A percentile compares a stretch with the other conserved stretches of the same genome.
Conservation (phyloP, 2,113 vertebrate genomes). For the Mormyrus lacerda region DNA sequence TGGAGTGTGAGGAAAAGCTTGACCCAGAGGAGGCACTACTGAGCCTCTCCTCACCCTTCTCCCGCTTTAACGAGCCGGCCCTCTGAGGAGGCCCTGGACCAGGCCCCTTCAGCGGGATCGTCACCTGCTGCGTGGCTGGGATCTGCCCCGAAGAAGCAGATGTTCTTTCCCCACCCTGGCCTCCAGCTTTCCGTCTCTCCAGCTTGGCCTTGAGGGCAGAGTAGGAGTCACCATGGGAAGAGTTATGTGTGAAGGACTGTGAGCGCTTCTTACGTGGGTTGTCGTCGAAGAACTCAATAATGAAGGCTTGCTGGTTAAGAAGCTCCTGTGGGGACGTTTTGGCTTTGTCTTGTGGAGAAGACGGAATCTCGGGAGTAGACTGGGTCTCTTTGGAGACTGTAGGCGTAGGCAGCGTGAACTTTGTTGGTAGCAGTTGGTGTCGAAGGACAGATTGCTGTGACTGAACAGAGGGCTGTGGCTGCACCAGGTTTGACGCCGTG, state of each 20-base stretch:
- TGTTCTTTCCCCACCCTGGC: constrained; percentile 44
- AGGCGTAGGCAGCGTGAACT: constrained; percentile 33
- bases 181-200: constrained; percentile 63
- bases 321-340: constrained; percentile 59
- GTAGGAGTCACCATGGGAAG: constrained; percentile 58
- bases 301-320: constrained; percentile 70
- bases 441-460: constrained; percentile 29
- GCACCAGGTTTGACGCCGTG: not conserved
- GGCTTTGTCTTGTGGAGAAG: constrained; percentile 59
- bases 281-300: constrained; percentile 85
- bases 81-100: constrained; percentile 52
- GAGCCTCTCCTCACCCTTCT: constrained; percentile 76
- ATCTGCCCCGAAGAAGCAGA: constrained; percentile 29
- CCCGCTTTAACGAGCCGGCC: constrained; percentile 74
- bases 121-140: constrained; percentile 40
- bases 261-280: constrained; percentile 72
- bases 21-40: constrained; percentile 29
- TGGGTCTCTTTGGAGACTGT: constrained; percentile 17
- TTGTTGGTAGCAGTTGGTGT: not conserved
- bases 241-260: constrained; percentile 73
- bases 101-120: constrained; percentile 46
- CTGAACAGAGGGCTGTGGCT: not conserved
- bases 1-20: constrained; percentile 49
- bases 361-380: constrained; percentile 50
- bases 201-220: constrained; percentile 47